These are phyloP conservation scores for Drosophila pseudoananassae DNA, from an alignment of 1,140 invertebrate genomes.

Conservation along the genomic window DNA sequence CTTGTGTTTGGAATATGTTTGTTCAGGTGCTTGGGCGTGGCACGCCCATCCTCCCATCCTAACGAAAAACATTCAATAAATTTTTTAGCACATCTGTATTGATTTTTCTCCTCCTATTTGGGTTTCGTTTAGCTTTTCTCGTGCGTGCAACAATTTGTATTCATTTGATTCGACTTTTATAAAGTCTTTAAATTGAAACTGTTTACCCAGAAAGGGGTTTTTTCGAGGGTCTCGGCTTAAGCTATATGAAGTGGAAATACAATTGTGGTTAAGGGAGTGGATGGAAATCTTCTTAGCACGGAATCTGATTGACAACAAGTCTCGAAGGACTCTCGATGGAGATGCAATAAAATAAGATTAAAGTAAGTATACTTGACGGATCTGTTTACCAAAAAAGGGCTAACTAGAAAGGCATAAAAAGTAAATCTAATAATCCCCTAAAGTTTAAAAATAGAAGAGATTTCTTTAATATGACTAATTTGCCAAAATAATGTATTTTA, in stretches of 20 bases:
- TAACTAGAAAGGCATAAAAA: slow-evolving; percentile 2
- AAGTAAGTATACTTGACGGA: slow-evolving; percentile 16
- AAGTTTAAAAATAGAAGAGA: neutral
- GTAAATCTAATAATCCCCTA: neutral
- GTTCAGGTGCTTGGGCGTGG: slow-evolving; percentile 60
- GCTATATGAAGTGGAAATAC: slow-evolving; percentile 55
- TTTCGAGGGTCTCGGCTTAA: slow-evolving; percentile 7
- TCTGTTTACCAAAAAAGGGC: slow-evolving; percentile 6
- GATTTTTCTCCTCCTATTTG: slow-evolving; percentile 33
- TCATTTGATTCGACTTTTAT: slow-evolving; percentile 44
- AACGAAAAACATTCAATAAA: slow-evolving; percentile 55
- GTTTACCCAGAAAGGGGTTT: slow-evolving; percentile 40
- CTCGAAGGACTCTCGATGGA: neutral
- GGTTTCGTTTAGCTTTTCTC: slow-evolving; percentile 9
- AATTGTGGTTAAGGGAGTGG: slow-evolving; percentile 35
- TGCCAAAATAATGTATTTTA: neutral
- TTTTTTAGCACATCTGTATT: slow-evolving; percentile 43
- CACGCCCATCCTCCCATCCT: neutral
- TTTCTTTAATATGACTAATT: neutral
- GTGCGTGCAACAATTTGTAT: slow-evolving; percentile 52
- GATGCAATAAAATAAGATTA: slow-evolving; percentile 34
- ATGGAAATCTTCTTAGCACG: slow-evolving; percentile 22
- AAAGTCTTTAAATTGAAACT: slow-evolving; percentile 53
- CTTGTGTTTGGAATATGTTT: slow-evolving; percentile 72
- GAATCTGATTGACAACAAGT: slow-evolving; percentile 48